Conservation (phyloP, 2,888 invertebrate species). For the Limnephilus auricula region DNA sequence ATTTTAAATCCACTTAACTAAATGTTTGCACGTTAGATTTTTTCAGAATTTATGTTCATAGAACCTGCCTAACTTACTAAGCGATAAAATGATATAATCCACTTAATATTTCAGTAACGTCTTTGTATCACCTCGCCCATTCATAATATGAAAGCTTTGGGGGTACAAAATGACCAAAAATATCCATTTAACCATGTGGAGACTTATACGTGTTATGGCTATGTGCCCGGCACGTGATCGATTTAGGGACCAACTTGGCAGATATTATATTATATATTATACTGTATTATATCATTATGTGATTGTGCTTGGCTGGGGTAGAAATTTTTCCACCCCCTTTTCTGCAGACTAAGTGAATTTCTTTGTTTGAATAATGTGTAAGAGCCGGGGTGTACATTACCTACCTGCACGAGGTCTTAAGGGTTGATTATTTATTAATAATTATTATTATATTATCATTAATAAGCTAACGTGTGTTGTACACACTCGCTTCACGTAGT, state of each 20-base stretch:
- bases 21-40: neutral
- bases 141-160: neutral
- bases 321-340: neutral
- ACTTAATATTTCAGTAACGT: neutral
- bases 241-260: constrained; percentile 49
- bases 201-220: constrained; percentile 63
- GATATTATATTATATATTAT: neutral
- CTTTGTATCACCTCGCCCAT: neutral
- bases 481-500: no score
- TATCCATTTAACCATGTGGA: constrained; percentile 62
- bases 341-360: constrained; percentile 22
- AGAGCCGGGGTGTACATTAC: neutral
- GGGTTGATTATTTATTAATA: neutral
- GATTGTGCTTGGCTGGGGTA: neutral
- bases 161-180: constrained; percentile 49
- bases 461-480: no score
- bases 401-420: neutral
- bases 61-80: neutral
- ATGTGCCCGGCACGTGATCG: constrained; percentile 63
- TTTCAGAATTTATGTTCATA: neutral
- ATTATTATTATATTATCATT: no score
- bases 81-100: neutral
- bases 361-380: neutral
- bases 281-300: neutral
- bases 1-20: neutral